Percentiles rank a stretch among this genome's conserved stretches.
Conservation (phyloP, 1,140 invertebrate genomes). For the Ceratina australensis region DNA sequence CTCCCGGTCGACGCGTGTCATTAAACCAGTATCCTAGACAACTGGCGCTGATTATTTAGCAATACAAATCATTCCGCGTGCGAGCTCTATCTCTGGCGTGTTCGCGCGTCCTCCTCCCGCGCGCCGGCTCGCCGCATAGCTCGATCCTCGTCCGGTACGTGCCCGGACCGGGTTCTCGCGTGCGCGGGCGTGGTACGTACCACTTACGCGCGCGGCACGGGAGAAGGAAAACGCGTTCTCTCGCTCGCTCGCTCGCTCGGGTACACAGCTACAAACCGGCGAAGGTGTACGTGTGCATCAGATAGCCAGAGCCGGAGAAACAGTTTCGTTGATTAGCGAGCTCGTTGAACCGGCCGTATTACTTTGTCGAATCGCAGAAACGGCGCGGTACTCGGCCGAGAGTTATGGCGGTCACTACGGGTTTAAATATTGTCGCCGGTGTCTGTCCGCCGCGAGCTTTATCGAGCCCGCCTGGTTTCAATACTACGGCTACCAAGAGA, state of each 20-base stretch:
- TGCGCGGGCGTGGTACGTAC: conserved; percentile 74
- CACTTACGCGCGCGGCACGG: conserved; percentile 51
- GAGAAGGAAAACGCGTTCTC: conserved; percentile 28
- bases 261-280: conserved; percentile 39
- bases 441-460: conserved; percentile 6
- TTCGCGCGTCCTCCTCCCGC: not conserved
- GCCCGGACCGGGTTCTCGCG: conserved; percentile 67
- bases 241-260: not conserved
- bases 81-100: conserved; percentile 47
- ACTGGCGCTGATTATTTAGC: conserved; percentile 77
- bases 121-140: not conserved
- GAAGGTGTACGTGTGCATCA: conserved; percentile 48
- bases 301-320: conserved; percentile 53
- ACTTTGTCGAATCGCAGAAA: conserved; percentile 64
- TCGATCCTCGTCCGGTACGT: conserved; percentile 8
- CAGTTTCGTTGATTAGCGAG: conserved; percentile 66
- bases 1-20: conserved; percentile 62
- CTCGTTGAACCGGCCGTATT: conserved; percentile 63
- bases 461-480: conserved; percentile 4
- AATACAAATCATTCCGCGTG: conserved; percentile 75
- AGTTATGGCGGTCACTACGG: conserved; percentile 20
- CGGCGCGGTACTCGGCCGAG: conserved; percentile 19
- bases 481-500: too few relatives aligned
- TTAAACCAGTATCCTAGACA: conserved; percentile 76
- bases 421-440: conserved; percentile 35